These are phyloP conservation scores for Scophthalmus maximus DNA, from an alignment of 2,113 vertebrate genomes.

Conservation along the genomic window DNA sequence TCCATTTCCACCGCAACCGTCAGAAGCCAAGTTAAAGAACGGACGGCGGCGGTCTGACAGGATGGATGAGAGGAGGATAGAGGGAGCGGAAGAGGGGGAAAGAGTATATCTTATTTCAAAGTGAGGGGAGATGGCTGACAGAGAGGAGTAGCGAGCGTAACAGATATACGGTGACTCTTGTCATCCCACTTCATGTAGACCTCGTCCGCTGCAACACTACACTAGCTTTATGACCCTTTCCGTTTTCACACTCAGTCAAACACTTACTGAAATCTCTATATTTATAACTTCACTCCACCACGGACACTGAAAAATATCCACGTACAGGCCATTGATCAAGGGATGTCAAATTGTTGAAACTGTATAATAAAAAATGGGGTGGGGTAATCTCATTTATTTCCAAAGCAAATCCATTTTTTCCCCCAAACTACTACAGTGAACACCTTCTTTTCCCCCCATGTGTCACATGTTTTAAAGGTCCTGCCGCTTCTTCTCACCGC, in stretches of 20 bases:
- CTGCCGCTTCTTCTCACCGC: neutral
- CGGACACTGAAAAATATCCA: constrained; percentile 29
- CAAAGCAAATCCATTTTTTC: constrained; percentile 25
- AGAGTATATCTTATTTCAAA: neutral
- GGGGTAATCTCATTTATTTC: constrained; percentile 43
- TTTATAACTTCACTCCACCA: constrained; percentile 29
- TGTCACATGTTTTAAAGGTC: constrained; percentile 23
- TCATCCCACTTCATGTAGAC: constrained; percentile 36
- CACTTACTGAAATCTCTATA: constrained; percentile 41
- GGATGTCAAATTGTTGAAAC: constrained; percentile 31
- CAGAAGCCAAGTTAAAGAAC: too few relatives aligned
- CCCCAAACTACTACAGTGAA: neutral
- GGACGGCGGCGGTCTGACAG: neutral
- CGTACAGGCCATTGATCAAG: constrained; percentile 47
- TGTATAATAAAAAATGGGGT: constrained; percentile 13
- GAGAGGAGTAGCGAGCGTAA: constrained; percentile 18
- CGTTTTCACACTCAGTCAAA: constrained; percentile 66
- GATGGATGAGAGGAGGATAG: neutral
- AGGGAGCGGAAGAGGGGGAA: neutral
- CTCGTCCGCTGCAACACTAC: constrained; percentile 36
- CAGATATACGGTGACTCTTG: constrained; percentile 16
- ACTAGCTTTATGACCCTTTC: constrained; percentile 60
- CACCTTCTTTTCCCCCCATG: neutral
- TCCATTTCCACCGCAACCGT: neutral
- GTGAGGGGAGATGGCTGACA: constrained; percentile 18